phyloP scores from a whole-genome alignment of 2,797 vertebrate species.

The Aldrovandia affinis region DNA sequence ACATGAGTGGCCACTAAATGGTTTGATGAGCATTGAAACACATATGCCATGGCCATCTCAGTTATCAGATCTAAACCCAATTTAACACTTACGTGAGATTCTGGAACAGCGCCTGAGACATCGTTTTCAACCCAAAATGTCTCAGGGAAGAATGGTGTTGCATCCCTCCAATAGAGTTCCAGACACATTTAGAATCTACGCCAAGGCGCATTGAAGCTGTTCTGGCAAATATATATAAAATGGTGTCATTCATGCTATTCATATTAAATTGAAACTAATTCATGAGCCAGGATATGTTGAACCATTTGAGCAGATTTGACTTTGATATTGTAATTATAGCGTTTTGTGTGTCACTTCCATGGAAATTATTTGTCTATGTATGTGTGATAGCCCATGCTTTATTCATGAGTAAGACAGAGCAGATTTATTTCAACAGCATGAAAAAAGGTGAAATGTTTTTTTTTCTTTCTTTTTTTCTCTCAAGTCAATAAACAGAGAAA shows the following conservation, averaged over 20 bases:
- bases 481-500: background rate
- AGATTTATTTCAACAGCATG: background rate
- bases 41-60: no score
- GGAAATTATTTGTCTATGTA: background rate
- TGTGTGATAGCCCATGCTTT: background rate
- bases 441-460: background rate
- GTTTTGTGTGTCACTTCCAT: background rate
- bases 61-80: no score
- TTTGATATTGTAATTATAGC: conserved; percentile 1
- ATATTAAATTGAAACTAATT: background rate
- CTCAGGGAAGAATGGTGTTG: no score
- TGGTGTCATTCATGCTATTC: background rate
- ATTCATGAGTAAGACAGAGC: background rate
- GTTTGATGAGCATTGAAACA: no score
- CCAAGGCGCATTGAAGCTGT: no score
- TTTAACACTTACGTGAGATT: no score
- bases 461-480: background rate
- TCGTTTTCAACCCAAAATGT: no score
- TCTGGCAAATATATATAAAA: background rate
- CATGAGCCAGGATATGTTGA: background rate
- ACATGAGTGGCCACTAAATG: no score
- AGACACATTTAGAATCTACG: no score
- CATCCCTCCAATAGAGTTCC: no score
- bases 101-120: no score
- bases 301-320: background rate